phyloP scores from a whole-genome alignment of 1,140 invertebrate genomes.

The Andricus grossulariae region DNA sequence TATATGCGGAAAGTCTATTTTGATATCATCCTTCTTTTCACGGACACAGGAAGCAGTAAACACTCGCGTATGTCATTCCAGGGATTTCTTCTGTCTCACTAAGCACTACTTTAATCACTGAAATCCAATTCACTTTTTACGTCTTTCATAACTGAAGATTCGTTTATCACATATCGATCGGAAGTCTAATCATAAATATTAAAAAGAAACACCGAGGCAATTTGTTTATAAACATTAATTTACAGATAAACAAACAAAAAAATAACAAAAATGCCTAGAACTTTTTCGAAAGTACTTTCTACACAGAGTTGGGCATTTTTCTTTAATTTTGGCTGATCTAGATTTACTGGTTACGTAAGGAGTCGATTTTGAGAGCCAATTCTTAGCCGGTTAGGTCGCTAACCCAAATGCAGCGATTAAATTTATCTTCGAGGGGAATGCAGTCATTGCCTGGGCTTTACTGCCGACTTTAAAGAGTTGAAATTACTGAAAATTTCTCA shows the following conservation, averaged over 20 bases:
- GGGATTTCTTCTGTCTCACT: not conserved
- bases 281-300: not conserved
- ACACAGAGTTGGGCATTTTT: not conserved
- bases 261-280: not conserved
- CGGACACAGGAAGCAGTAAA: slow-evolving; percentile 9
- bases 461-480: not conserved
- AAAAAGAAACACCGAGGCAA: too few species aligned
- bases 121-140: not conserved
- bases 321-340: slow-evolving; percentile 1
- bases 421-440: slow-evolving; percentile 51
- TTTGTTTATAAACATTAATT: not conserved
- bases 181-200: too few species aligned
- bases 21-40: not conserved
- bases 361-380: slow-evolving; percentile 27
- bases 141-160: not conserved
- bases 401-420: slow-evolving; percentile 61
- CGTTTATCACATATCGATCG: too few species aligned
- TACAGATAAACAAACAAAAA: not conserved
- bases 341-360: slow-evolving; percentile 44
- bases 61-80: slow-evolving; percentile 2
- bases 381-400: slow-evolving; percentile 49
- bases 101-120: not conserved
- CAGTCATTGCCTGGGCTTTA: slow-evolving; percentile 4
- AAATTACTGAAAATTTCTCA: not conserved
- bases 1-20: not conserved